Conservation (phyloP, 2,113 vertebrate genomes). For the Callaeas wilsoni region DNA sequence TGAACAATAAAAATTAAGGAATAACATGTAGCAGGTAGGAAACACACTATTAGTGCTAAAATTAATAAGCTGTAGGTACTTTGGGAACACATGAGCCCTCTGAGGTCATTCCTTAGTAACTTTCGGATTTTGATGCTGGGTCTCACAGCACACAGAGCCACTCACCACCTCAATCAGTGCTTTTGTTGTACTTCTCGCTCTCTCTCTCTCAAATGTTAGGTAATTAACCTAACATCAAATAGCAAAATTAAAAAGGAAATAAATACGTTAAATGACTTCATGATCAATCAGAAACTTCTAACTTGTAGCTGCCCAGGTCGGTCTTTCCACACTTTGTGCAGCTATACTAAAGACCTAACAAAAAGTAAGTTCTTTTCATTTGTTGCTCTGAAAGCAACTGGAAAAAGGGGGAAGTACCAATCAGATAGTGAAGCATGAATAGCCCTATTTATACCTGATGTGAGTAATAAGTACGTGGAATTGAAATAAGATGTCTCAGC, state of each 20-base stretch:
- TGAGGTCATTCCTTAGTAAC: not conserved
- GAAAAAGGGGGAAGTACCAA: not conserved
- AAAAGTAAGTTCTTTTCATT: not conserved
- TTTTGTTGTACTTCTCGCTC: not conserved
- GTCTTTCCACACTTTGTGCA: not conserved
- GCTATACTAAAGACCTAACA: not conserved
- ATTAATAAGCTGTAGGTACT: not conserved
- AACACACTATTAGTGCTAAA: not conserved
- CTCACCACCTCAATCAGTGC: not conserved
- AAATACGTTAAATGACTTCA: not conserved
- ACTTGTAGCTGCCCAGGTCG: fast-evolving
- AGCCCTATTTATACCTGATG: not conserved
- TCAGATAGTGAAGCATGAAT: not conserved
- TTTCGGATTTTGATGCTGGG: not conserved
- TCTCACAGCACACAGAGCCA: not conserved
- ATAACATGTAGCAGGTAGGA: not conserved
- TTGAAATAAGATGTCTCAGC: not conserved
- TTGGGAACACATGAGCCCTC: not conserved
- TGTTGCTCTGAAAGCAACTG: not conserved
- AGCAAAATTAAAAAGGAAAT: not conserved
- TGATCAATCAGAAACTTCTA: not conserved
- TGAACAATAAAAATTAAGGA: not conserved
- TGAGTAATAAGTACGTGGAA: not conserved
- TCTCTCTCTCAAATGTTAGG: not conserved
- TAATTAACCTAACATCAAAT: not conserved